Percentiles rank a stretch among this genome's conserved stretches.
These are phyloP conservation scores for Perithous albicinctus DNA, from an alignment of 2,888 invertebrate species.

Conservation along the genomic window DNA sequence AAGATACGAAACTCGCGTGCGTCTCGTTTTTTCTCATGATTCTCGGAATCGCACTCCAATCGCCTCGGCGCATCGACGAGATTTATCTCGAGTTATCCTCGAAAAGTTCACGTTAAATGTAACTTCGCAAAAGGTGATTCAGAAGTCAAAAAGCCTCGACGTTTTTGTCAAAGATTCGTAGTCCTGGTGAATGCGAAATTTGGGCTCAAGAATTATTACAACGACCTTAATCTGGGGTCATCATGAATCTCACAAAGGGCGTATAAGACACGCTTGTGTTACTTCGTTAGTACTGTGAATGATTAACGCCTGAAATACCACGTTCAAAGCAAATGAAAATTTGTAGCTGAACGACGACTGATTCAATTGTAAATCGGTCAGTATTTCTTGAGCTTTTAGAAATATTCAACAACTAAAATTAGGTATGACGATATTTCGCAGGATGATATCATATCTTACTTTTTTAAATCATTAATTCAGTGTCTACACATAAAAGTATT, in stretches of 20 bases:
- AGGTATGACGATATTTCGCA: background rate
- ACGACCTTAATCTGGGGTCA: background rate
- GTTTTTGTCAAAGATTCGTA: slow-evolving; percentile 19
- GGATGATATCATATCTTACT: too few relatives aligned
- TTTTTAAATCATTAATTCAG: too few relatives aligned
- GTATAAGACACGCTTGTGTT: slow-evolving; percentile 17
- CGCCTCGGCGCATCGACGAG: slow-evolving; percentile 60
- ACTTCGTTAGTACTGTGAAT: slow-evolving; percentile 10
- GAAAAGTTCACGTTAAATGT: slow-evolving; percentile 23
- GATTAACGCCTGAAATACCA: background rate
- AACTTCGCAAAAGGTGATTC: slow-evolving; percentile 9
- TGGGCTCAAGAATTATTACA: background rate
- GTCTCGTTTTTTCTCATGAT: slow-evolving; percentile 60
- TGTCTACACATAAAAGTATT: too few relatives aligned
- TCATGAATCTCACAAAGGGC: background rate
- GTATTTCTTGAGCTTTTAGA: background rate
- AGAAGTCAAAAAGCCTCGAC: background rate
- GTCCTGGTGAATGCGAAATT: background rate
- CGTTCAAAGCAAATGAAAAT: slow-evolving; percentile 16
- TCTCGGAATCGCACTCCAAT: slow-evolving; percentile 63
- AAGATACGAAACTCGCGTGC: slow-evolving; percentile 56
- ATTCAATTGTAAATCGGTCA: background rate
- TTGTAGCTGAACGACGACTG: slow-evolving; percentile 7
- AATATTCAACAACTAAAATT: background rate
- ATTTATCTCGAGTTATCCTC: slow-evolving; percentile 69